Evolutionary conservation across 2,113 vertebrate species (phyloP).

Genomic region (Plectropomus leopardus): DNA sequence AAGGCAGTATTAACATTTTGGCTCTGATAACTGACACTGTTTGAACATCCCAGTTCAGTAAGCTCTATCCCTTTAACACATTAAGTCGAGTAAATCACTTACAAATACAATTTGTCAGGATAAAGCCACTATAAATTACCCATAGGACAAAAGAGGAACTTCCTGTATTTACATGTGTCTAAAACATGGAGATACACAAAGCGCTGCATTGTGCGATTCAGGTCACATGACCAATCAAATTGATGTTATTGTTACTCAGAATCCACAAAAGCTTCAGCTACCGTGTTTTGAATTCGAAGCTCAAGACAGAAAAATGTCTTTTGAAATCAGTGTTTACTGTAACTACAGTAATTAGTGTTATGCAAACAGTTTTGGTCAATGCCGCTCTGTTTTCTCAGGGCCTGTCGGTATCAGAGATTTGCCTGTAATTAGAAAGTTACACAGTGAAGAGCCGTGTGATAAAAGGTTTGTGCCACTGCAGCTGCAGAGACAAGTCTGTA

Average conservation of each 20-base stretch:
- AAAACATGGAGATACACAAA: not conserved
- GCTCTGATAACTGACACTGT: not conserved
- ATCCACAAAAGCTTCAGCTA: constrained; percentile 47
- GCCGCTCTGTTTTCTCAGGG: constrained; percentile 59
- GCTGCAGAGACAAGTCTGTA: constrained; percentile 25
- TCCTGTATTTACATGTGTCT: not conserved
- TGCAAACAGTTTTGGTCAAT: constrained; percentile 61
- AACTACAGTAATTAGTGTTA: constrained; percentile 65
- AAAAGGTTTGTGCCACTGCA: constrained; percentile 22
- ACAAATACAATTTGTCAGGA: not conserved
- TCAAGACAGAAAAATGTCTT: constrained; percentile 21
- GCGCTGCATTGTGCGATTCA: not conserved
- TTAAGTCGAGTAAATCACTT: constrained; percentile 1
- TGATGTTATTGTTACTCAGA: constrained; percentile 50
- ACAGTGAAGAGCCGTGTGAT: constrained; percentile 19
- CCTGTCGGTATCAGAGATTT: constrained; percentile 26
- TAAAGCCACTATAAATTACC: not conserved
- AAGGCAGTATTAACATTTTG: not conserved
- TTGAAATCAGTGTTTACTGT: constrained; percentile 66
- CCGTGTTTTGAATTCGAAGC: constrained; percentile 32
- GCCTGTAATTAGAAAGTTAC: constrained; percentile 55
- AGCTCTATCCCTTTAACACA: not conserved
- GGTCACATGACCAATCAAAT: constrained; percentile 43
- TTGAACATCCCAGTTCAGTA: not conserved
- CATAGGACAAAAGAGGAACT: not conserved